Percentiles rank a stretch among this genome's conserved stretches.
phyloP scores from a whole-genome alignment of 2,797 vertebrate genomes.

The Artibeus lituratus region DNA sequence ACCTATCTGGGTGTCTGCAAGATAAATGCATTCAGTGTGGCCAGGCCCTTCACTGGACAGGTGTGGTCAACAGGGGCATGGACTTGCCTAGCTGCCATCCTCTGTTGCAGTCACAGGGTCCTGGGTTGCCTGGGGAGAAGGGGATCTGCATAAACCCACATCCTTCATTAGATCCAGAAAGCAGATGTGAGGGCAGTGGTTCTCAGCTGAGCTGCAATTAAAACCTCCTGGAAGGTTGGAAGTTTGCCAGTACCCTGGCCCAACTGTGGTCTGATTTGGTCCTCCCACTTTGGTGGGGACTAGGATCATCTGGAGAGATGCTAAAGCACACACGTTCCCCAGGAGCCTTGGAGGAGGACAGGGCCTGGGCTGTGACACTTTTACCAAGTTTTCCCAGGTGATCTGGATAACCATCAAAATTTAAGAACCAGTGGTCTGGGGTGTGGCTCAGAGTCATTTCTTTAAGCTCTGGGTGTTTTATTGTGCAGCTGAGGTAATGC shows the following conservation, averaged over 20 bases:
- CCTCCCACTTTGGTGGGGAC: background rate
- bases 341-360: background rate
- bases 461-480: background rate
- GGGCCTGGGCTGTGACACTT: background rate
- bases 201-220: background rate
- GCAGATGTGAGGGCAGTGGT: background rate
- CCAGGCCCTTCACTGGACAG: background rate
- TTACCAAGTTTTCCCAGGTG: background rate
- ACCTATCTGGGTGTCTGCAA: background rate
- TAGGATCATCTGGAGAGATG: background rate
- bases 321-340: background rate
- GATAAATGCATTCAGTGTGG: accelerated
- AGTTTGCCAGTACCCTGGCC: background rate
- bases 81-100: background rate
- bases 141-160: background rate
- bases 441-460: background rate
- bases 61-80: background rate
- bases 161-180: background rate
- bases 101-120: background rate
- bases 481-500: background rate
- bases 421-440: background rate
- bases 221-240: background rate
- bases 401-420: background rate
- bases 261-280: background rate
- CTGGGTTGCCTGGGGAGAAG: background rate